Percentiles rank a stretch among this genome's conserved stretches.
Conservation (phyloP, 2,797 vertebrate species). For the Lacerta bilineata region DNA sequence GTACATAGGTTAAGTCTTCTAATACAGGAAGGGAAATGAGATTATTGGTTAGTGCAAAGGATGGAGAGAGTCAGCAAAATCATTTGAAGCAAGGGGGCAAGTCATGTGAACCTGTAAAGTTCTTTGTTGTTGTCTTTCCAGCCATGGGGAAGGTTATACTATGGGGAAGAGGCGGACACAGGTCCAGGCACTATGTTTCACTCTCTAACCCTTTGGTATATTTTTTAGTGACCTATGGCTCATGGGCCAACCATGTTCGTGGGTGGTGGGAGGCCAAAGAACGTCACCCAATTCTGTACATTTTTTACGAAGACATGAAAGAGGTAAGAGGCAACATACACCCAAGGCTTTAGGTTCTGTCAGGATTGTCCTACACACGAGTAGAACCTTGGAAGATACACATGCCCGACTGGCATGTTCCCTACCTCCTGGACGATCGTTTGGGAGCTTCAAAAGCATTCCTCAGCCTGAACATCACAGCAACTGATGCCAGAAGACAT, state of each 20-base stretch:
- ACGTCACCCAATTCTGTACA: constrained; percentile 51
- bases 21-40: background rate
- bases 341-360: background rate
- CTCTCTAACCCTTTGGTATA: background rate
- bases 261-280: constrained; percentile 58
- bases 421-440: too few relatives aligned
- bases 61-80: too few relatives aligned
- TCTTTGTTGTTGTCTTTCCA: background rate
- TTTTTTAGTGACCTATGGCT: constrained; percentile 53
- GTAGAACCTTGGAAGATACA: too few relatives aligned
- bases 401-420: too few relatives aligned
- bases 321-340: background rate
- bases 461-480: too few relatives aligned
- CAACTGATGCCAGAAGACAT: too few relatives aligned
- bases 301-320: constrained; percentile 57
- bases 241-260: constrained; percentile 62
- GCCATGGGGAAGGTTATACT: background rate
- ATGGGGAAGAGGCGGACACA: background rate
- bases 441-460: too few relatives aligned
- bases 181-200: background rate
- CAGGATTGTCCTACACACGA: too few relatives aligned
- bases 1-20: background rate
- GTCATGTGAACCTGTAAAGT: background rate
- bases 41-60: background rate
- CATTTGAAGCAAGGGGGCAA: background rate